Conservation (phyloP, 2,888 invertebrate species). For the Napeogenes inachia region DNA sequence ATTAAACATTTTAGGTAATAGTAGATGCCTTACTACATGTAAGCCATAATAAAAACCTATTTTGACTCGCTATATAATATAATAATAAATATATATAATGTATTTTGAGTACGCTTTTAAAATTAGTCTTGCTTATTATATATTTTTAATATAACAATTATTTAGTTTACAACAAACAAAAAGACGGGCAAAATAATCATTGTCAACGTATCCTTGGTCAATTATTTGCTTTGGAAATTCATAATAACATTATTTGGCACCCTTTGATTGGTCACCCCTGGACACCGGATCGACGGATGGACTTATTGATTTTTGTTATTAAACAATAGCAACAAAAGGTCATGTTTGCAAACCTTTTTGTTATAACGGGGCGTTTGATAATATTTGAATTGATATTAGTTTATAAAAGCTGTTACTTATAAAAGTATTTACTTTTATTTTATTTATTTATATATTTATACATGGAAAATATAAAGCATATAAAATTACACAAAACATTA, state of each 20-base stretch:
- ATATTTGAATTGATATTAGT: not conserved
- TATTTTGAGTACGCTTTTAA: not conserved
- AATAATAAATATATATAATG: not conserved
- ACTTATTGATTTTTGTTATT: conserved; percentile 40
- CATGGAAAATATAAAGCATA: no score
- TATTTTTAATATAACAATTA: not conserved
- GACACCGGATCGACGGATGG: conserved; percentile 31
- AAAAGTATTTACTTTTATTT: no score
- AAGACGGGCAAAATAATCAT: conserved; percentile 7
- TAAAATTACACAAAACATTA: no score
- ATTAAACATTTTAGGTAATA: no score
- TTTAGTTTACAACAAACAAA: conserved; percentile 9
- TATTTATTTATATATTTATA: no score
- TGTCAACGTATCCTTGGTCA: conserved; percentile 41
- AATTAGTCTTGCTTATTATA: no score
- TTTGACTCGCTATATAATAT: not conserved
- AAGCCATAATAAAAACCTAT: no score
- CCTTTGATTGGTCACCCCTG: conserved; percentile 56
- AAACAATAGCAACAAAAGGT: conserved; percentile 29
- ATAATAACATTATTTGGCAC: conserved; percentile 63
- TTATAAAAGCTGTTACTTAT: not conserved
- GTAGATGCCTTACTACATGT: no score
- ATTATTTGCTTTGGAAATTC: conserved; percentile 73
- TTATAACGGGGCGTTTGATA: conserved; percentile 15
- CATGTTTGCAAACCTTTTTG: conserved; percentile 17